These are phyloP conservation scores for Hippopotamus amphibius DNA, from an alignment of 2,113 vertebrate genomes.

Conservation along the genomic window DNA sequence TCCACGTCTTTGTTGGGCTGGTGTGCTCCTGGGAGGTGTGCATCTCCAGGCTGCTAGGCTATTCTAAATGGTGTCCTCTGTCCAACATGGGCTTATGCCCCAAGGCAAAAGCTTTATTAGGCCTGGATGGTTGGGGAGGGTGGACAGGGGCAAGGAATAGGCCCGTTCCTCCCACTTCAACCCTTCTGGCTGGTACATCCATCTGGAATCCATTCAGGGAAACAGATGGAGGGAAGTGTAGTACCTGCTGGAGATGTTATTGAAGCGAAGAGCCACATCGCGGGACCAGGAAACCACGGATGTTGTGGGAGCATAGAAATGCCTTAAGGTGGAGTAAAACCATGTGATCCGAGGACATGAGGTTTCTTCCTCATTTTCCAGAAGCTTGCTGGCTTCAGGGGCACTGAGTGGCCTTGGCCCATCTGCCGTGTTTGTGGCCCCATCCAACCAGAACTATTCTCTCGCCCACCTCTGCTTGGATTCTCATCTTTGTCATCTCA, in stretches of 20 bases:
- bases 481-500: neutral
- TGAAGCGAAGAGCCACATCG: neutral
- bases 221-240: constrained; percentile 9
- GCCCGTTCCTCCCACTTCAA: neutral
- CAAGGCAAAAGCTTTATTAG: neutral
- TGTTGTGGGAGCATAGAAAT: neutral
- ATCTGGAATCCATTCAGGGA: constrained; percentile 57
- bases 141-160: neutral
- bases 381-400: neutral
- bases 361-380: neutral
- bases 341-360: neutral
- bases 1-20: neutral
- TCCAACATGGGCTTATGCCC: neutral
- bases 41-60: accelerated
- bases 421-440: too few relatives aligned
- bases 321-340: neutral
- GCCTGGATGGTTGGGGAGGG: neutral
- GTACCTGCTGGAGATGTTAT: neutral
- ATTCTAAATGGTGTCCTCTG: neutral
- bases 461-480: neutral
- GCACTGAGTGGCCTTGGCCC: neutral
- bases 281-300: neutral
- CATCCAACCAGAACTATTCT: neutral
- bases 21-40: neutral
- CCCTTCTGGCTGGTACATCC: neutral